These are phyloP conservation scores for Plotosus lineatus DNA, from an alignment of 2,113 vertebrate species.

Conservation along the genomic window DNA sequence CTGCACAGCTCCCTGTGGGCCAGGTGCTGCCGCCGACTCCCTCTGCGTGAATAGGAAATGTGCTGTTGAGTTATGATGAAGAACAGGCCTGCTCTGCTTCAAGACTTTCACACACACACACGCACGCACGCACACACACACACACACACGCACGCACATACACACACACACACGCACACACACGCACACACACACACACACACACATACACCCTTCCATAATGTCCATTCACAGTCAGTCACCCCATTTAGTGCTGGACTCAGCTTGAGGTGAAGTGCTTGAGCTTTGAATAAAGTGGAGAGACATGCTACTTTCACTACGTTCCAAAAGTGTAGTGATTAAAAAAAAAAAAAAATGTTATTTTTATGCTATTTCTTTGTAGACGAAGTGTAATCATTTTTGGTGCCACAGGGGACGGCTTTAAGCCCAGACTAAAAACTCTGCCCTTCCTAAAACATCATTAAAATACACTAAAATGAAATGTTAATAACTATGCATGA, in stretches of 20 bases:
- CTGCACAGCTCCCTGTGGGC: slow-evolving; percentile 19
- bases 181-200: not conserved
- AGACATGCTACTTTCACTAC: not conserved
- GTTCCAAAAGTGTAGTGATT: not conserved
- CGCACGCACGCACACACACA: not conserved
- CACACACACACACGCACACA: not conserved
- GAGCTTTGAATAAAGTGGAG: not conserved
- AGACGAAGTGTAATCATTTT: not conserved
- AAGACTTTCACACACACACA: not conserved
- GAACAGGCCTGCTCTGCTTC: slow-evolving; percentile 33
- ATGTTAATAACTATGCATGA: no score
- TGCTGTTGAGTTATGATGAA: slow-evolving; percentile 32
- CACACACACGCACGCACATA: not conserved
- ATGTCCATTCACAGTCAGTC: slow-evolving; percentile 27
- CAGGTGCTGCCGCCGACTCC: slow-evolving; percentile 36
- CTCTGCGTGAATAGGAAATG: slow-evolving; percentile 36
- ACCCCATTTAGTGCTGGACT: slow-evolving; percentile 1
- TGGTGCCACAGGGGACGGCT: not conserved
- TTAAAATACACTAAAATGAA: not conserved
- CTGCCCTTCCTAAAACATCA: not conserved
- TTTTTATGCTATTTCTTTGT: not conserved
- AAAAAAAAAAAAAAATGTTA: not conserved
- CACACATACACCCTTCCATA: slow-evolving; percentile 6
- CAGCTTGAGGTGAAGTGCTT: not conserved
- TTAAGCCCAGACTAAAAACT: not conserved